These are phyloP conservation scores for Timema podura DNA, from an alignment of 2,888 invertebrate species.

Conservation along the genomic window DNA sequence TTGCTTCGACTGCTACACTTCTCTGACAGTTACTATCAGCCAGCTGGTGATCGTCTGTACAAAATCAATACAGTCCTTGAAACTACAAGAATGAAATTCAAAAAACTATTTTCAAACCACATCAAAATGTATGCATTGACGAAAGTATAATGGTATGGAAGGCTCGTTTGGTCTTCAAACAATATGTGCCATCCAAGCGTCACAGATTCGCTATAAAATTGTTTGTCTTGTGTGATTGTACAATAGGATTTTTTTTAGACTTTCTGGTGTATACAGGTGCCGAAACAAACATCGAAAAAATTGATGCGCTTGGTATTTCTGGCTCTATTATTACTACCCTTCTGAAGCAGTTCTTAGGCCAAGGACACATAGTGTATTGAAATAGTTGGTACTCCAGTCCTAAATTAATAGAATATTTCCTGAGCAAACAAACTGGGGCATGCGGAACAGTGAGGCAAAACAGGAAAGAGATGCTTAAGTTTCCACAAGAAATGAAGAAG, in stretches of 20 bases:
- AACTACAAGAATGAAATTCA: not conserved
- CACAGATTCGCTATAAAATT: not conserved
- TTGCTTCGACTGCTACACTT: not conserved
- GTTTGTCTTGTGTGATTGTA: not conserved
- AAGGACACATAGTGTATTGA: not conserved
- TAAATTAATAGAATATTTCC: not conserved
- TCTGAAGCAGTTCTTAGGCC: not conserved
- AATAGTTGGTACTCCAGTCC: not conserved
- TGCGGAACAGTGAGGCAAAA: not conserved
- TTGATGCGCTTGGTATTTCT: not conserved
- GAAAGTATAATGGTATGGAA: constrained; percentile 3
- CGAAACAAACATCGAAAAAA: not conserved
- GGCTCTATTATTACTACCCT: not conserved
- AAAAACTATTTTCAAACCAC: constrained; percentile 6
- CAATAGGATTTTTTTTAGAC: not conserved
- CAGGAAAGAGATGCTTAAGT: constrained; percentile 4
- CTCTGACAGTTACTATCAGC: not conserved
- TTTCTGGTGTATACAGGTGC: not conserved
- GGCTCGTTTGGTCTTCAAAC: constrained; percentile 3
- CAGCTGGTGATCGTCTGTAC: not conserved
- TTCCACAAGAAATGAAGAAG: not conserved
- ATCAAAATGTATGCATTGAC: not conserved
- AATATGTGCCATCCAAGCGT: not conserved
- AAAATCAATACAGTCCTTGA: constrained; percentile 8
- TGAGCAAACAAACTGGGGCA: not conserved